A percentile compares a stretch with the other conserved stretches of the same genome.
Conservation (phyloP, 2,113 vertebrate species). For the Mugil cephalus region DNA sequence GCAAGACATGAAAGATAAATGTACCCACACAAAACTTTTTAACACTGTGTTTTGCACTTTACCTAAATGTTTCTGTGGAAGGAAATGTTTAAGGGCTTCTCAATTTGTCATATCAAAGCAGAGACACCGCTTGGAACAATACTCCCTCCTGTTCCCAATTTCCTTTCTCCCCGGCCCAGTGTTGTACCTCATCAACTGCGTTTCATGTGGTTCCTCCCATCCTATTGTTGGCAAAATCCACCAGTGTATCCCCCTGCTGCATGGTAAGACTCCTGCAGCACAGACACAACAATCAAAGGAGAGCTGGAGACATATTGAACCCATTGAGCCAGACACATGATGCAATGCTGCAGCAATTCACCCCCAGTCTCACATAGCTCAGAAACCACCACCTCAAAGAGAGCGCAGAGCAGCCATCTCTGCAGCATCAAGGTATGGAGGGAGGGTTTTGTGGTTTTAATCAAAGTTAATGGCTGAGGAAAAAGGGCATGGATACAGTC, state of each 20-base stretch:
- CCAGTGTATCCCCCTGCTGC: slow-evolving; percentile 46
- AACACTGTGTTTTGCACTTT: slow-evolving; percentile 29
- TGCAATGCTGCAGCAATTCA: slow-evolving; percentile 82
- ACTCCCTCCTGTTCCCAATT: slow-evolving; percentile 79
- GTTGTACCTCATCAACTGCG: slow-evolving; percentile 74
- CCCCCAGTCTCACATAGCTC: slow-evolving; percentile 60
- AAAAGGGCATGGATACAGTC: slow-evolving; percentile 44
- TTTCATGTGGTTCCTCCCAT: slow-evolving; percentile 83
- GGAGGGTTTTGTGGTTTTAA: slow-evolving; percentile 69
- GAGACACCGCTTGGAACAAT: slow-evolving; percentile 67
- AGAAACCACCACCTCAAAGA: slow-evolving; percentile 63
- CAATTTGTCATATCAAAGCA: slow-evolving; percentile 84
- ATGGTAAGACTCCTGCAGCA: slow-evolving; percentile 57
- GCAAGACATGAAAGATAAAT: slow-evolving; percentile 47
- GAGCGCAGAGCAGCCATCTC: slow-evolving; percentile 37
- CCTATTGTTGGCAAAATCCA: slow-evolving; percentile 70
- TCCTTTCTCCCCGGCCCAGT: slow-evolving; percentile 71
- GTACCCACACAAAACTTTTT: slow-evolving; percentile 16
- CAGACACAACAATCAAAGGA: slow-evolving; percentile 82
- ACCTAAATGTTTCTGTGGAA: slow-evolving; percentile 54
- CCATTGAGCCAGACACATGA: slow-evolving; percentile 82
- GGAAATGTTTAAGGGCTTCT: slow-evolving; percentile 77
- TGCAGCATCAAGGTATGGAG: slow-evolving; percentile 61
- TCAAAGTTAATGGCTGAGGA: slow-evolving; percentile 65
- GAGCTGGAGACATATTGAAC: slow-evolving; percentile 79